Conservation (phyloP, 2,797 vertebrate genomes). For the Crocidura indochinensis region DNA sequence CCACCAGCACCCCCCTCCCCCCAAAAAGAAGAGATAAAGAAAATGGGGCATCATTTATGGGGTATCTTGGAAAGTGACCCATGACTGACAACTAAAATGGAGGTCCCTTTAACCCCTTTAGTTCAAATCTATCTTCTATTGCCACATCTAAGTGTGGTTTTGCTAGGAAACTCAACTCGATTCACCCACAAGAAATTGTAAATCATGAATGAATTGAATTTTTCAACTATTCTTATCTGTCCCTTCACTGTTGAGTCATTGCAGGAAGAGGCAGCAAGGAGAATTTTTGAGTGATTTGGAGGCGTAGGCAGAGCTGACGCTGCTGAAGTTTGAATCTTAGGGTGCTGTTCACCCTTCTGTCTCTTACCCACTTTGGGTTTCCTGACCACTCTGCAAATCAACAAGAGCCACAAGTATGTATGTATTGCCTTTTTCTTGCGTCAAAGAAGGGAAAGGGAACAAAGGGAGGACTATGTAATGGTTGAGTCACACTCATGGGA, state of each 20-base stretch:
- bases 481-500: slow-evolving; percentile 61
- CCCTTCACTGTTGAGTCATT: slow-evolving; percentile 70
- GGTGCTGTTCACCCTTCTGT: background rate
- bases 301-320: slow-evolving; percentile 60
- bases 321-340: slow-evolving; percentile 48
- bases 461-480: slow-evolving; percentile 47
- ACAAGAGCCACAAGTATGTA: slow-evolving; percentile 36
- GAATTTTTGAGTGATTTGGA: slow-evolving; percentile 73
- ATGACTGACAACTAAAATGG: background rate
- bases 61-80: background rate
- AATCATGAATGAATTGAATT: slow-evolving; percentile 13
- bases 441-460: slow-evolving; percentile 20
- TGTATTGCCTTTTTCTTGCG: slow-evolving; percentile 57
- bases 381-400: slow-evolving; percentile 74
- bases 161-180: slow-evolving; percentile 20
- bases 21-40: too few species aligned
- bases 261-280: slow-evolving; percentile 66
- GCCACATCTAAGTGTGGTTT: background rate
- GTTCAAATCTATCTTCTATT: too few species aligned
- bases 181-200: slow-evolving; percentile 54
- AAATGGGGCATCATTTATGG: background rate
- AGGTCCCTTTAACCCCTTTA: background rate
- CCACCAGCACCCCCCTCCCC: too few species aligned
- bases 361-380: slow-evolving; percentile 5
- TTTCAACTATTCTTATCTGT: slow-evolving; percentile 79